phyloP scores from a whole-genome alignment of 1,140 invertebrate species.

The Sitophilus oryzae region DNA sequence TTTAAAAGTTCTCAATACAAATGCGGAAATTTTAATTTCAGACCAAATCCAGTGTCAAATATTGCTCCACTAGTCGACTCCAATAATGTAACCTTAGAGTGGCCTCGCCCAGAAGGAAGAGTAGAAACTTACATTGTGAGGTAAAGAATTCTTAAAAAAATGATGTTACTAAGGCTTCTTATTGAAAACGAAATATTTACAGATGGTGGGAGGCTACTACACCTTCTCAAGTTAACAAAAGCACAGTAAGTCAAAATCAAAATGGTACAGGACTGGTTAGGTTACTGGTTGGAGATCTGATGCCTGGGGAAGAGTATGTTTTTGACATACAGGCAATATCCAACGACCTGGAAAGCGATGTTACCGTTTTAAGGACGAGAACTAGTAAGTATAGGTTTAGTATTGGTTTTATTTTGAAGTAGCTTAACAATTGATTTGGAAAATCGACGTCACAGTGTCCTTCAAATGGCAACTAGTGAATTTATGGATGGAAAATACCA shows the following conservation, averaged over 20 bases:
- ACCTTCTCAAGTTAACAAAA: conserved; percentile 43
- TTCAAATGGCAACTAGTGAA: no score
- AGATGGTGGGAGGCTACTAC: conserved; percentile 60
- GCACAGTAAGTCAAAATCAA: conserved; percentile 41
- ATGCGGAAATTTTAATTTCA: conserved; percentile 39
- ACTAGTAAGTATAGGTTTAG: no score
- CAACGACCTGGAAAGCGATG: conserved; percentile 65
- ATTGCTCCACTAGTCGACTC: conserved; percentile 76
- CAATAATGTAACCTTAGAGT: conserved; percentile 83
- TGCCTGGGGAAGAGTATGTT: conserved; percentile 72
- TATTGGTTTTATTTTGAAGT: no score
- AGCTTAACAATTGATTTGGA: no score
- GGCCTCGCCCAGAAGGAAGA: conserved; percentile 74
- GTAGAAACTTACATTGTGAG: conserved; percentile 75
- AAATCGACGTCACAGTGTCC: no score
- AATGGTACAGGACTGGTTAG: conserved; percentile 46
- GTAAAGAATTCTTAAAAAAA: neutral
- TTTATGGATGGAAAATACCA: no score
- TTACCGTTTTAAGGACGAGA: conserved; percentile 62
- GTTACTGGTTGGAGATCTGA: conserved; percentile 67
- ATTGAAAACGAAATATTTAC: neutral
- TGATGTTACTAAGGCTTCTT: neutral
- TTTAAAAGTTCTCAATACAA: neutral
- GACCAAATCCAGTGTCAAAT: conserved; percentile 79
- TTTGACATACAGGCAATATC: conserved; percentile 73